Conservation (phyloP, 2,888 invertebrate genomes). For the Galeruca laticollis region DNA sequence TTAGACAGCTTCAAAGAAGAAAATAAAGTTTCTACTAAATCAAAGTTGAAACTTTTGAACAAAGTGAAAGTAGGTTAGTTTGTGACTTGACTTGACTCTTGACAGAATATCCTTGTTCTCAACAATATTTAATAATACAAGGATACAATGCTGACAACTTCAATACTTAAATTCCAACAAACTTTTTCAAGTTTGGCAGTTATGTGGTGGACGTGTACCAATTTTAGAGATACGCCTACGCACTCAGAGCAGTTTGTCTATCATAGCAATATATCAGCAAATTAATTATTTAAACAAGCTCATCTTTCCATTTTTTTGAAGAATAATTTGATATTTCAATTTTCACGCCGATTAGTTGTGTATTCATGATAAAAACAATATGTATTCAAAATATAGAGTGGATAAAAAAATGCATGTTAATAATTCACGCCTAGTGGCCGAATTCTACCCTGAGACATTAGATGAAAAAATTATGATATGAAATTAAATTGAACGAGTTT, state of each 20-base stretch:
- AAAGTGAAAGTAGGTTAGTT: background rate
- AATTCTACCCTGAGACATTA: too few relatives aligned
- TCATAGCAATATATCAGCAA: background rate
- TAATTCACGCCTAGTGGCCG: too few relatives aligned
- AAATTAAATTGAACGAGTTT: too few relatives aligned
- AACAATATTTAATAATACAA: background rate
- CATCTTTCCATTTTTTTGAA: too few relatives aligned
- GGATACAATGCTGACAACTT: background rate
- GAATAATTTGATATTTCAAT: too few relatives aligned
- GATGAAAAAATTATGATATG: too few relatives aligned
- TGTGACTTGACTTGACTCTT: background rate
- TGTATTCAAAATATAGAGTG: too few relatives aligned
- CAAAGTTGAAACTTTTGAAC: background rate
- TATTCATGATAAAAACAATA: too few relatives aligned
- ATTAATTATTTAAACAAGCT: background rate
- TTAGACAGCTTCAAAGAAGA: too few relatives aligned
- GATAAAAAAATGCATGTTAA: too few relatives aligned
- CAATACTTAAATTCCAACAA: background rate
- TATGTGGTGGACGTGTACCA: background rate
- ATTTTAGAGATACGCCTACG: background rate
- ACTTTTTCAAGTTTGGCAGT: slow-evolving; percentile 8
- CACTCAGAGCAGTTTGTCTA: background rate
- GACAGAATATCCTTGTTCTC: background rate
- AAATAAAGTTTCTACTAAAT: background rate
- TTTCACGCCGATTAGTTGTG: too few relatives aligned